Evolutionary conservation across 1,140 invertebrate genomes (phyloP).

Genomic region (Carposina sasakii): DNA sequence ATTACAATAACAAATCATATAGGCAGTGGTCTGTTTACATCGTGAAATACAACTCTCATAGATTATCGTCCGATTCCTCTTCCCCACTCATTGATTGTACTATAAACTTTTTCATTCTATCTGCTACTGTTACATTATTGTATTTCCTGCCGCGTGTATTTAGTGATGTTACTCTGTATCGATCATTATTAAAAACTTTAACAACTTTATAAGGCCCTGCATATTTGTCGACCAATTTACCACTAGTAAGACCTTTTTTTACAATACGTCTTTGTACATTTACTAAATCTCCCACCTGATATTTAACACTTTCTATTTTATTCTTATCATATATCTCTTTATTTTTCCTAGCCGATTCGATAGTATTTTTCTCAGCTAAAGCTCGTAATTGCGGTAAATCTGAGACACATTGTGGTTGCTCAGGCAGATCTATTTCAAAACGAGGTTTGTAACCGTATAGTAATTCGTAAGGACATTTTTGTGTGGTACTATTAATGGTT

Average conservation of each 20-base stretch:
- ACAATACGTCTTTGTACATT: constrained; percentile 4
- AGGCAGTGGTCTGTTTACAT: no score
- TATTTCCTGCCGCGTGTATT: constrained; percentile 4
- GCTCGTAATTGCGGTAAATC: neutral
- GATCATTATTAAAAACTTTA: constrained; percentile 4
- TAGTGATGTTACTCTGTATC: constrained; percentile 1
- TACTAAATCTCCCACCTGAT: constrained; percentile 4
- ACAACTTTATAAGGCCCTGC: constrained; percentile 8
- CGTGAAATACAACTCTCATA: no score
- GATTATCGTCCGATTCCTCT: no score
- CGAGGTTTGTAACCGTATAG: constrained; percentile 6
- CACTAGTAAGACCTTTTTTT: constrained; percentile 7
- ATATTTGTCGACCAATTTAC: constrained; percentile 7
- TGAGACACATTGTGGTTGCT: neutral
- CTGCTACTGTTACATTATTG: constrained; percentile 4
- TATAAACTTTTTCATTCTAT: constrained; percentile 7
- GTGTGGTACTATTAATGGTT: neutral
- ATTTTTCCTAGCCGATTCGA: neutral
- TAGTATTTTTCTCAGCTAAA: neutral
- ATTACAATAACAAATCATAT: no score
- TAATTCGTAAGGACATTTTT: constrained; percentile 5
- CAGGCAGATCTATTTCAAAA: constrained; percentile 4
- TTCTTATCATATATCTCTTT: constrained; percentile 3
- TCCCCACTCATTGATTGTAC: constrained; percentile 3
- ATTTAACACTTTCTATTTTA: neutral